phyloP scores from a whole-genome alignment of 2,888 invertebrate genomes.

The Drosophila dives region DNA sequence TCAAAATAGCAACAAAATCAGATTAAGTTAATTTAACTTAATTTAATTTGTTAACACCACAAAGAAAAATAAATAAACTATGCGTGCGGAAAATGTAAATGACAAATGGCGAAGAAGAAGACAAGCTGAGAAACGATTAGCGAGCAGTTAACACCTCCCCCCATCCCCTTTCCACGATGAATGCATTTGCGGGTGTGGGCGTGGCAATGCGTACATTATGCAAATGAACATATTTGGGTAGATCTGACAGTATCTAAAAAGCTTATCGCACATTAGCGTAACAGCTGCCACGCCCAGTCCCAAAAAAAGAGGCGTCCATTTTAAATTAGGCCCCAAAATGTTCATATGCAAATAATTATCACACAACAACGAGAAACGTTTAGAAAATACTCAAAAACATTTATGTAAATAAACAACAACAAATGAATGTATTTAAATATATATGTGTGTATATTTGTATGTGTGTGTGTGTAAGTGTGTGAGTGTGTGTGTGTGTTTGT shows the following conservation, averaged over 20 bases:
- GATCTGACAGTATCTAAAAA: conserved; percentile 40
- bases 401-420: conserved; percentile 25
- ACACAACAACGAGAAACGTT: conserved; percentile 27
- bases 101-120: conserved; percentile 11
- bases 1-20: conserved; percentile 19
- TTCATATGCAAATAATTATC: conserved; percentile 50
- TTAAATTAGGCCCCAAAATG: conserved; percentile 66
- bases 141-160: neutral
- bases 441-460: conserved; percentile 13
- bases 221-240: conserved; percentile 34
- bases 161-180: neutral
- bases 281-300: conserved; percentile 36
- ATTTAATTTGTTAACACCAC: conserved; percentile 54
- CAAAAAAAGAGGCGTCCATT: conserved; percentile 20
- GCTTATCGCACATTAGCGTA: conserved; percentile 47
- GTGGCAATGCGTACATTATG: conserved; percentile 40
- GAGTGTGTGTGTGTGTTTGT: conserved; percentile 12
- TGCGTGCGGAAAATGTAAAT: conserved; percentile 59
- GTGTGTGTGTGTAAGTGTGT: conserved; percentile 14
- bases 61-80: conserved; percentile 4
- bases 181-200: conserved; percentile 21
- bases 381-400: conserved; percentile 27
- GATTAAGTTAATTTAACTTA: conserved; percentile 46
- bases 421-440: conserved; percentile 1
- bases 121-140: conserved; percentile 14